Evolutionary conservation across 1,140 invertebrate species (phyloP), one percentile per base, ranked within the genome.

Genomic region (Trachymyrmex septentrionalis): DNA sequence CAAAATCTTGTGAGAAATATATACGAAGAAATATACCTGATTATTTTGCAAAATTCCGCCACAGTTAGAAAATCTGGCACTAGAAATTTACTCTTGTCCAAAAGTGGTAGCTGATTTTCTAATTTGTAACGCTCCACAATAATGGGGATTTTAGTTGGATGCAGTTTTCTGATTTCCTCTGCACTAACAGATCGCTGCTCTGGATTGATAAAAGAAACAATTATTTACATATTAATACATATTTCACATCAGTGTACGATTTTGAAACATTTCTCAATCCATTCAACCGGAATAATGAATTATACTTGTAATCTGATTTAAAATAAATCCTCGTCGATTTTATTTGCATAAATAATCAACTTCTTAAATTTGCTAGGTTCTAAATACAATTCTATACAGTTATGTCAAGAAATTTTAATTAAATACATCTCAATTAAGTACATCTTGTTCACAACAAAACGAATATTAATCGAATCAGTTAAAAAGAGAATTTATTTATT

Each of bases 41-140:
- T 97, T 71, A 98, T 97, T 84, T 96, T 96, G 89, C 97, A 94
- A 86, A 98, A 97, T 92, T 98, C 97, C n/a, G 97, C 97, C 96
- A 98, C 97, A 2, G 97, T 97, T 38, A 98, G 96, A 92, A 97
- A 97, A 96, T 97, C 97, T 1, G 97, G 97, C 2, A 98, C 97
- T 86, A 98, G 94, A 94, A 97, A 98, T 93, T 98, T 98, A 0
- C 96, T 96, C 95, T 98, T 98, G 89, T 98, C 97, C 90, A 98
- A 90, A 16, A 96, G 91, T 27, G 97, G 97, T 73, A 98, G 94
- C 85, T 96, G 95, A 78, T 95, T 96, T 94, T 98, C 97, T 90
- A 96, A 97, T 86, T 96, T 95, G 90, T 96, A 98, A 91, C 97
- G 95, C 92, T 98, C 97, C 24, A 98, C 97, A 86, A 98, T 97